A percentile compares a stretch with the other conserved stretches of the same genome.
Conservation (phyloP, 2,797 vertebrate species). For the Perodicticus potto region DNA sequence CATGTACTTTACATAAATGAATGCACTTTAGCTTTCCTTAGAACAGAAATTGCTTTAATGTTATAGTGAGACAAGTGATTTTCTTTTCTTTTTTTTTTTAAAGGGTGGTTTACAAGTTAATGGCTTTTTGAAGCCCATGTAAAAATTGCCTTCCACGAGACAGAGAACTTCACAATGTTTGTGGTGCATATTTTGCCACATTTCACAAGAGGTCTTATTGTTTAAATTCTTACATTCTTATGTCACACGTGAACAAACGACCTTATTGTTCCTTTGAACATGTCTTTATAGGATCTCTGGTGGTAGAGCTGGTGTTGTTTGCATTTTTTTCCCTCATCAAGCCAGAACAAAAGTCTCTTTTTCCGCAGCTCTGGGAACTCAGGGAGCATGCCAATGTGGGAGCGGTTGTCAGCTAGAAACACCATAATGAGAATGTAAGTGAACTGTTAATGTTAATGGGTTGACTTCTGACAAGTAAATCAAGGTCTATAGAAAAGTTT, state of each 20-base stretch:
- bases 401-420: conserved; percentile 84
- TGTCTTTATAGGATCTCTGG: conserved; percentile 86
- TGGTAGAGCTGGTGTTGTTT: conserved; percentile 84
- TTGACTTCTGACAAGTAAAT: conserved; percentile 83
- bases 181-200: conserved; percentile 81
- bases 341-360: conserved; percentile 88
- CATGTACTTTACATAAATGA: conserved; percentile 74
- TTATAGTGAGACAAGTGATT: conserved; percentile 84
- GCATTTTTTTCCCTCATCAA: conserved; percentile 72
- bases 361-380: conserved; percentile 84
- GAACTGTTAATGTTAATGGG: conserved; percentile 78
- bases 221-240: conserved; percentile 88
- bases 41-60: conserved; percentile 88
- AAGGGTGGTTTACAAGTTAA: conserved; percentile 84
- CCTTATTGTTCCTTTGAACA: conserved; percentile 87
- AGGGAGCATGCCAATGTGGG: conserved; percentile 80
- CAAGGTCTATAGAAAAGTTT: conserved; percentile 78
- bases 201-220: conserved; percentile 88
- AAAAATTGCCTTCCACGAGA: conserved; percentile 84
- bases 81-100: conserved; percentile 64
- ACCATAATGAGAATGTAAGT: conserved; percentile 73
- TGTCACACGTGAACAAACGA: conserved; percentile 88
- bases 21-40: conserved; percentile 84
- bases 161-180: conserved; percentile 83
- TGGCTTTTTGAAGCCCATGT: conserved; percentile 85